Conservation (phyloP, 1,140 invertebrate genomes). For the Drosophila ananassae region DNA sequence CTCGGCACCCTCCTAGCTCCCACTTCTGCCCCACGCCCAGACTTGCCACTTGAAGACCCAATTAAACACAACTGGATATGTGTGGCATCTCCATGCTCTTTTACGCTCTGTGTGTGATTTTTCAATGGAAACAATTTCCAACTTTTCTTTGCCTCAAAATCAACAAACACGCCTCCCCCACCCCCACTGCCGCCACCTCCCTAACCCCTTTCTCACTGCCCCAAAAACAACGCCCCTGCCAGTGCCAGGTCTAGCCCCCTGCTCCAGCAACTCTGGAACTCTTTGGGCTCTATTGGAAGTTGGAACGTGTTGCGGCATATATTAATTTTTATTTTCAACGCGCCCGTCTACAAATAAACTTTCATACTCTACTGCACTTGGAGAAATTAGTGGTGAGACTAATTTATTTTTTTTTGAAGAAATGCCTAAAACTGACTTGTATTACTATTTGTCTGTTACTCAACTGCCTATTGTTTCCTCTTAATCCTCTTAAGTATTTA, state of each 20-base stretch:
- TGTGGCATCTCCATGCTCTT: constrained; percentile 23
- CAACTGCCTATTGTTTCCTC: too few species aligned
- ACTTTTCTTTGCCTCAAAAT: constrained; percentile 61
- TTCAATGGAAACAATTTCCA: constrained; percentile 75
- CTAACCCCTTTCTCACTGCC: not conserved
- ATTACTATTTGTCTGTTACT: too few species aligned
- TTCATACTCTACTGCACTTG: constrained; percentile 24
- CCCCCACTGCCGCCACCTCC: not conserved
- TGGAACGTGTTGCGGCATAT: constrained; percentile 75
- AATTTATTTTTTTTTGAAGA: too few species aligned
- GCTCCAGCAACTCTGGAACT: not conserved
- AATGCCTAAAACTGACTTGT: too few species aligned
- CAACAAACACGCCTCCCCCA: constrained; percentile 51
- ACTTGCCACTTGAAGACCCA: constrained; percentile 15
- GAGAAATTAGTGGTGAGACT: not conserved
- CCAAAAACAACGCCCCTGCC: not conserved
- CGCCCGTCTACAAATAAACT: constrained; percentile 64
- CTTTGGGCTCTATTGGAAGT: constrained; percentile 36
- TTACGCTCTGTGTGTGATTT: constrained; percentile 16
- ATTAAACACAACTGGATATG: constrained; percentile 43
- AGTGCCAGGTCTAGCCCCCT: not conserved
- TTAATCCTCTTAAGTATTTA: too few species aligned
- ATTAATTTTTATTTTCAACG: constrained; percentile 78
- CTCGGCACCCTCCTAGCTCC: not conserved
- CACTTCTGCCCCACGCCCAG: not conserved